Evolutionary conservation across 1,140 invertebrate species (phyloP), one percentile per base, ranked within the genome.

Genomic region (Nylanderia fulva): DNA sequence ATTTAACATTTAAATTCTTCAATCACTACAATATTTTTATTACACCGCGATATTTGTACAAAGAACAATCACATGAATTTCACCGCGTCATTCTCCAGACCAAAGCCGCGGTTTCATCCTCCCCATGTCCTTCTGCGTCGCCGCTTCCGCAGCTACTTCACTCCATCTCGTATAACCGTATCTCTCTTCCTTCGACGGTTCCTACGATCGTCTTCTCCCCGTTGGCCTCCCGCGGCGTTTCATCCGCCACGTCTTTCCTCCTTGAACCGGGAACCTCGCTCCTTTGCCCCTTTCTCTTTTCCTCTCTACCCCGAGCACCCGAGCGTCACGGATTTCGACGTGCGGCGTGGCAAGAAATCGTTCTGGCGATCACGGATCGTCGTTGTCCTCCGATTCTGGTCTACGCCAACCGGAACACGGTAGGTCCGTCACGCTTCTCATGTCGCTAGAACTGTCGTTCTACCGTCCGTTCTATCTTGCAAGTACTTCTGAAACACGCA

Each of bases 31-130:
- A 95, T 94, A 94, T 33, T 33, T 33, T 33, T 33, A 33, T 94
- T 95, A 95, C 94, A 95, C 92, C 93, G 92, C 94, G 92, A 94
- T 94, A 94, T 94, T 95, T 95, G 94, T 95, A 94, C 94, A 95
- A 94, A 95, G 94, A 95, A 95, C 94, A 95, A 95, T 95, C 94
- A 95, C 94, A 95, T 93, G 93, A 95, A 95, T 93, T 93, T 94
- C 84, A 85, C 84, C 90, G 88, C 80, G 58, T 76, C 80, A 75
- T 58, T 61, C 21, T 76, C 39, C 42, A 39, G 69, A 56, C 80
- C 71, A 63, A 33, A 42, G 58, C 52, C 66, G 77, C 77, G 36
- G 52, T 24, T 82, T 82, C 36, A 71, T 82, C 18, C 77, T 54
- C 24, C 8, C 69, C 64, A 29, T 89, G 72, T 85, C 89, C 86